Conservation (phyloP, 2,888 invertebrate species). For the Mesorhabditis belari region DNA sequence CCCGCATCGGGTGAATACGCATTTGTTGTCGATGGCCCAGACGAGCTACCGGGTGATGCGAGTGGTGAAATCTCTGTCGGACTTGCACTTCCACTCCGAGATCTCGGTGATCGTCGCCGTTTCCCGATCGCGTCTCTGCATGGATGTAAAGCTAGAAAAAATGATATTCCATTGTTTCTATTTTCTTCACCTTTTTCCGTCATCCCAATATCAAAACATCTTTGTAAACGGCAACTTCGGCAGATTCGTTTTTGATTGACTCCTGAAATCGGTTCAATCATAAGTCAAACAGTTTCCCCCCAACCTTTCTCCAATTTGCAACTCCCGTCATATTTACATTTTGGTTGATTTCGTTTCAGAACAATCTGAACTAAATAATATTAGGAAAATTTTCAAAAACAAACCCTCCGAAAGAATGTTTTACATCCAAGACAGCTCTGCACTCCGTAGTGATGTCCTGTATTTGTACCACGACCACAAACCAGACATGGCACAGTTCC, state of each 20-base stretch:
- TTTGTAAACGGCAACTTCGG: conserved; percentile 22
- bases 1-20: not conserved
- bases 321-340: conserved; percentile 23
- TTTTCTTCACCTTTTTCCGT: conserved; percentile 16
- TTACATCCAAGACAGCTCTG: conserved; percentile 29
- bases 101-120: conserved; percentile 5
- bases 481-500: conserved; percentile 14
- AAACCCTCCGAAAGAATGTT: conserved; percentile 24
- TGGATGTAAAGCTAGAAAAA: conserved; percentile 24
- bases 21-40: not conserved
- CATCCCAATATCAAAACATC: conserved; percentile 30
- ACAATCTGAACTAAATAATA: conserved; percentile 9
- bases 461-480: conserved; percentile 26
- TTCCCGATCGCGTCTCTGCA: conserved; percentile 28
- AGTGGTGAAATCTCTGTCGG: not conserved
- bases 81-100: not conserved
- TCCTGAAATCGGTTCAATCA: conserved; percentile 7
- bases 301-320: conserved; percentile 23
- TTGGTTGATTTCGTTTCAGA: conserved; percentile 16
- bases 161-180: not conserved
- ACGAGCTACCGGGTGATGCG: not conserved
- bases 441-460: conserved; percentile 31
- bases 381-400: not conserved
- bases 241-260: conserved; percentile 22
- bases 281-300: not conserved